Conservation (phyloP, 2,113 vertebrate genomes). For the Gnathonemus longibarbis region DNA sequence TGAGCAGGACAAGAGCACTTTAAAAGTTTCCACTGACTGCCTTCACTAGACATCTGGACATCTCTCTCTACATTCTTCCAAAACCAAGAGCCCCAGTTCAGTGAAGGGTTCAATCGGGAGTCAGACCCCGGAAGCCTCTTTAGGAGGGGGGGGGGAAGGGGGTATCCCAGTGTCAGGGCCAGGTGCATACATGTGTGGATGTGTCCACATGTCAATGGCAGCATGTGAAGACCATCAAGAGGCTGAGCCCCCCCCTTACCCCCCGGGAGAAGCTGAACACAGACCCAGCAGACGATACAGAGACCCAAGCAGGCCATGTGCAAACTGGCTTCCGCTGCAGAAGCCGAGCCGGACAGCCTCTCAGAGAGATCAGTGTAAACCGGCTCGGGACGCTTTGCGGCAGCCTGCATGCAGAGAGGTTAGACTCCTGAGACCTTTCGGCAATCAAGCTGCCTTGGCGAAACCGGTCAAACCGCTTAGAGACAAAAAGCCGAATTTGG, state of each 20-base stretch:
- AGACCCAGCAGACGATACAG: not conserved
- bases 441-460: not conserved
- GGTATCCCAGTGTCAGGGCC: constrained; percentile 35
- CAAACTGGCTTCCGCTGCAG: not conserved
- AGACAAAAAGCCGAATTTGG: not conserved
- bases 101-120: constrained; percentile 4
- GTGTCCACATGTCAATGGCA: constrained; percentile 16
- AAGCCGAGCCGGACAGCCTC: not conserved
- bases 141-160: not conserved
- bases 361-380: not conserved
- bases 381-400: not conserved
- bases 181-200: constrained; percentile 36
- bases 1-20: not conserved
- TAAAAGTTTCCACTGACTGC: not conserved
- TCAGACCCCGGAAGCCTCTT: not conserved
- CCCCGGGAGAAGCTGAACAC: not conserved
- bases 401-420: not conserved
- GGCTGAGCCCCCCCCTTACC: constrained; percentile 20
- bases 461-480: not conserved
- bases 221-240: constrained; percentile 39
- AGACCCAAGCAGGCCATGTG: not conserved
- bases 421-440: not conserved
- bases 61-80: not conserved
- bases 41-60: not conserved
- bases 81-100: not conserved